These are phyloP conservation scores for Stenichneumon culpator DNA, from an alignment of 2,888 invertebrate species.

Conservation along the genomic window DNA sequence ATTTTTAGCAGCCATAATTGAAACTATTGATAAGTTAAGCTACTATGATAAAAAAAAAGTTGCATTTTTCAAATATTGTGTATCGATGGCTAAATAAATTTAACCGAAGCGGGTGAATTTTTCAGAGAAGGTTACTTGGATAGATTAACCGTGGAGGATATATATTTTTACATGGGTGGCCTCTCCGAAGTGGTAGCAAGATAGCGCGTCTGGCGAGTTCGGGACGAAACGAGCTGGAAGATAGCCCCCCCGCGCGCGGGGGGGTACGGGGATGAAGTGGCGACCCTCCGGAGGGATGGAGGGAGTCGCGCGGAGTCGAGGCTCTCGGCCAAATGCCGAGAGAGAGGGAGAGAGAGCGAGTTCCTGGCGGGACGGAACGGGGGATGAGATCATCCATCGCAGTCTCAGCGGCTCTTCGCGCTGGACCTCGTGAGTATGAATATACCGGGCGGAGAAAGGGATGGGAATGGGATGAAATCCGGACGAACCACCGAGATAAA, in stretches of 20 bases:
- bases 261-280: constrained; percentile 29
- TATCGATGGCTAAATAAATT: background rate
- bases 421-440: constrained; percentile 17
- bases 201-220: constrained; percentile 30
- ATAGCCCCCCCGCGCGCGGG: constrained; percentile 25
- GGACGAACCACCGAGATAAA: constrained; percentile 5
- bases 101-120: background rate
- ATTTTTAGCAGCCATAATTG: too few relatives aligned
- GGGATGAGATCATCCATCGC: constrained; percentile 65
- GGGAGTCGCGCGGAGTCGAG: constrained; percentile 55
- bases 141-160: background rate
- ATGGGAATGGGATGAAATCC: constrained; percentile 36
- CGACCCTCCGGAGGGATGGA: constrained; percentile 58
- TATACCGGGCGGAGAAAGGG: constrained; percentile 29
- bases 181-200: constrained; percentile 29
- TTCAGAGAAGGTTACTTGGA: background rate
- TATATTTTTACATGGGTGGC: constrained; percentile 19
- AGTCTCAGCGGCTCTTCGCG: constrained; percentile 20
- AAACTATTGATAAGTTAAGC: too few relatives aligned
- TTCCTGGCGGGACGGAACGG: constrained; percentile 47
- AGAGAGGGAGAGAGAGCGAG: constrained; percentile 6
- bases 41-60: too few relatives aligned
- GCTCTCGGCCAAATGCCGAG: constrained; percentile 30
- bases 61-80: background rate
- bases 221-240: constrained; percentile 20